Evolutionary conservation across 2,113 vertebrate genomes (phyloP), one percentile per base, ranked within the genome.

Genomic region (Equus przewalskii): DNA sequence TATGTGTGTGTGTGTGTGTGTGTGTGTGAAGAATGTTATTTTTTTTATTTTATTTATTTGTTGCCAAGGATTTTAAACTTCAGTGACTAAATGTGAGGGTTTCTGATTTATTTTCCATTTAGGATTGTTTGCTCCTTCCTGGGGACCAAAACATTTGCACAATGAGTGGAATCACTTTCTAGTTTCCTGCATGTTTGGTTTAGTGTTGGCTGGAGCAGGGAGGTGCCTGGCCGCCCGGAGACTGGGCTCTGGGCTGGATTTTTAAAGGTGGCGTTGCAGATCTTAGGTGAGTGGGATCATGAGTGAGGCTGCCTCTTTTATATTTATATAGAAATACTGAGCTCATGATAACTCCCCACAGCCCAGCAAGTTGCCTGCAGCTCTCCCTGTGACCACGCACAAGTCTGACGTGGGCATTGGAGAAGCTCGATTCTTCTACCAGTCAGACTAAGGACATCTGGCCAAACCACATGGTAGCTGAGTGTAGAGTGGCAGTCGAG

Each of bases 91-190:
- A 83, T 82, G 22, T 58, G 36, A 92, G 18, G 14, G 26, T 33
- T 83, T 94, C 49, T 91, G 51, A 19, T 54, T 95, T 92, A 28
- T 70, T 72, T 96, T 89, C 44, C 56, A 67, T 24, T 62, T 89
- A 51, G 46, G 51, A 78, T 92, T 89, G 33, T 67, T 84, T 83
- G 26, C 30, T 78, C 12, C 15, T 92, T 82, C 60, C 9, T 62
- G 24, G 26, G 13, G 7, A 19, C n/a, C 26, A 0, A 41, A 41
- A 41, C 5, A 1, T 82, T 69, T 94, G 28, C 56, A 65, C 81
- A 76, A 49, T 14, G n/a, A 44, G n/a, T 51, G 4, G 36, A 22
- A 49, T 81, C 49, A 41, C 60, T 67, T 60, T 46, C 15, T 5
- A 36, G 28, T 64, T 60, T 72, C 13, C 79, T 19, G 3, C 58